Evolutionary conservation across 2,888 invertebrate genomes (phyloP).

Genomic region (Trichopria drosophilae): DNA sequence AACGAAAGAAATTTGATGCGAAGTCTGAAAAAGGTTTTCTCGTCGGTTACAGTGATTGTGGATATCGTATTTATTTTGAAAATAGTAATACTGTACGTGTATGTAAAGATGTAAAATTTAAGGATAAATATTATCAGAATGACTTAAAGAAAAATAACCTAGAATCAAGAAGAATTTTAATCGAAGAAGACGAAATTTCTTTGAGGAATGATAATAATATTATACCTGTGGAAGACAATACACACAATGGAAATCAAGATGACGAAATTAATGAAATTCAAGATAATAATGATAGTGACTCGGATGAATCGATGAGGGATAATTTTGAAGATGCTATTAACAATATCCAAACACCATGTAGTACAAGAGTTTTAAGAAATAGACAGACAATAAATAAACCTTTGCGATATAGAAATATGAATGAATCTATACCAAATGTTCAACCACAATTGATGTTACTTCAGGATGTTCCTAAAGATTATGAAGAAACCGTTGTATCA

Average conservation of each 20-base stretch:
- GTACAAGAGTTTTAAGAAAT: not conserved
- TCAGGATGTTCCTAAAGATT: not conserved
- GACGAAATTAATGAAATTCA: too few relatives aligned
- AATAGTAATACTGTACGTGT: not conserved
- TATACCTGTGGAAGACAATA: not conserved
- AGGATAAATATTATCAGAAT: conserved; percentile 1
- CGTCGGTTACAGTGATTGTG: conserved; percentile 14
- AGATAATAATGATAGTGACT: too few relatives aligned
- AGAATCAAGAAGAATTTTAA: not conserved
- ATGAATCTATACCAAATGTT: too few relatives aligned
- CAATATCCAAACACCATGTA: not conserved
- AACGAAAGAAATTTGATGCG: conserved; percentile 11
- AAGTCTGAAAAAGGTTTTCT: conserved; percentile 10
- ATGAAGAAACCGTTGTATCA: too few relatives aligned
- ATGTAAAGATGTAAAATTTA: too few relatives aligned
- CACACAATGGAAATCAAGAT: too few relatives aligned
- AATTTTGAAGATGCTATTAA: not conserved
- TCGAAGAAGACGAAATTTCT: not conserved
- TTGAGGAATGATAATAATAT: conserved; percentile 1
- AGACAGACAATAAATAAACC: conserved; percentile 1
- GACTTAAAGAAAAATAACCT: not conserved
- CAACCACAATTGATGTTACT: conserved; percentile 8
- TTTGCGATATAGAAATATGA: conserved; percentile 1
- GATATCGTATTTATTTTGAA: conserved; percentile 9
- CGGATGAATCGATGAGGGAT: not conserved